Percentiles rank a stretch among this genome's conserved stretches.
These are phyloP conservation scores for Cynopterus brachyotis DNA, from an alignment of 2,113 vertebrate genomes.

Conservation along the genomic window DNA sequence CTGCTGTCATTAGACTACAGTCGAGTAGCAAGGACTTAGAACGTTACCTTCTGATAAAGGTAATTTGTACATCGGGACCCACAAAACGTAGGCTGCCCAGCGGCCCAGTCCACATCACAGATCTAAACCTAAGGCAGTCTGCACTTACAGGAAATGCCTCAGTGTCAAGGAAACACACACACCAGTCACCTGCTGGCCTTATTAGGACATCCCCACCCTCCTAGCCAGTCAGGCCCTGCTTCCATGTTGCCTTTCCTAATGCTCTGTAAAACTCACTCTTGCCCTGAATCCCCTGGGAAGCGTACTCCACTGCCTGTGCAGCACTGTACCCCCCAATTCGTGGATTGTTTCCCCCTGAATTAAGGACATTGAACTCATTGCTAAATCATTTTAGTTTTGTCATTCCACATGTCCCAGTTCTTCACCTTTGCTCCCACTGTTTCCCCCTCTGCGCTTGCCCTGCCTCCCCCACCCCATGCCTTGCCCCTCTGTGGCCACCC, in stretches of 20 bases:
- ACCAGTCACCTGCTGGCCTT: background rate
- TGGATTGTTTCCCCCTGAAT: background rate
- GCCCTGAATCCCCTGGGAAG: background rate
- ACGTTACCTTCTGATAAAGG: background rate
- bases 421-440: background rate
- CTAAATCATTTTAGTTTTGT: background rate
- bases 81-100: background rate
- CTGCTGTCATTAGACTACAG: background rate
- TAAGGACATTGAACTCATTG: background rate
- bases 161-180: background rate
- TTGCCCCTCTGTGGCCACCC: too few relatives aligned
- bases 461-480: background rate
- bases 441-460: background rate
- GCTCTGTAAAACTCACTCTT: background rate
- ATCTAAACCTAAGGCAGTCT: background rate
- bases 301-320: too few relatives aligned
- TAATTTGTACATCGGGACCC: rapidly evolving
- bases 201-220: background rate
- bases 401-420: background rate
- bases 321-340: too few relatives aligned
- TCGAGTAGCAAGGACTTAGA: background rate
- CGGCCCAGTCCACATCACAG: background rate
- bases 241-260: background rate
- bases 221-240: background rate
- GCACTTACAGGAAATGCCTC: background rate